A percentile compares a stretch with the other conserved stretches of the same genome.
These are phyloP conservation scores for Sebastes oblongus DNA, from an alignment of 2,797 vertebrate genomes.

Conservation along the genomic window DNA sequence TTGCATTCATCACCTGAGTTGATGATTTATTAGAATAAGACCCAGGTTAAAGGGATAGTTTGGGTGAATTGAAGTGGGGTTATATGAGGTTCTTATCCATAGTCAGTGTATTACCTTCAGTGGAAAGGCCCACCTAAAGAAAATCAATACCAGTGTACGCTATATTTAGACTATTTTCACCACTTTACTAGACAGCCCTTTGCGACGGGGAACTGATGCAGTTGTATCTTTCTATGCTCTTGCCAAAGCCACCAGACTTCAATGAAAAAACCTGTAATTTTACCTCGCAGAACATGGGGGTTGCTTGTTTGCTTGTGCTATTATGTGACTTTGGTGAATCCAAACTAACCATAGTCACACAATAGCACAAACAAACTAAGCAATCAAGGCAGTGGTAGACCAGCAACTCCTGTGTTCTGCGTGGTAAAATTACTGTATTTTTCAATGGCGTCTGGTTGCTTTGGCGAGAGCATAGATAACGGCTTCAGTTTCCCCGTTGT, in stretches of 20 bases:
- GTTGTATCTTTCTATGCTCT: neutral
- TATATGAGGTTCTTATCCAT: neutral
- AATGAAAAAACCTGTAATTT: too few species aligned
- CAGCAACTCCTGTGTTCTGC: too few species aligned
- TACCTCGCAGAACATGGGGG: too few species aligned
- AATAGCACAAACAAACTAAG: too few species aligned
- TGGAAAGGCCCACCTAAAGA: neutral
- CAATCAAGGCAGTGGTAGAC: neutral
- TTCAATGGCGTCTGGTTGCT: neutral
- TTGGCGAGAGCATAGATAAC: too few species aligned
- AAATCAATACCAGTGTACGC: neutral
- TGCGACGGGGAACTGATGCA: neutral
- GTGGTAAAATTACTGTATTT: neutral
- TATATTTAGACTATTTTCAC: neutral
- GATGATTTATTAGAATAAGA: neutral
- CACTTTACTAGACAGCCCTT: neutral
- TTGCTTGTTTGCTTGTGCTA: too few species aligned
- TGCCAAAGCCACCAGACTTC: too few species aligned
- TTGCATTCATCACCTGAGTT: neutral
- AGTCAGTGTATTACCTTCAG: neutral
- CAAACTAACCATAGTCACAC: too few species aligned
- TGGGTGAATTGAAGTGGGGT: neutral
- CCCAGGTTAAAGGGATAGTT: neutral
- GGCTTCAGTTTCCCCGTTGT: too few species aligned
- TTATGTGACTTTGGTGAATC: too few species aligned